phyloP scores from a whole-genome alignment of 2,113 vertebrate species.

The Notothenia coriiceps region DNA sequence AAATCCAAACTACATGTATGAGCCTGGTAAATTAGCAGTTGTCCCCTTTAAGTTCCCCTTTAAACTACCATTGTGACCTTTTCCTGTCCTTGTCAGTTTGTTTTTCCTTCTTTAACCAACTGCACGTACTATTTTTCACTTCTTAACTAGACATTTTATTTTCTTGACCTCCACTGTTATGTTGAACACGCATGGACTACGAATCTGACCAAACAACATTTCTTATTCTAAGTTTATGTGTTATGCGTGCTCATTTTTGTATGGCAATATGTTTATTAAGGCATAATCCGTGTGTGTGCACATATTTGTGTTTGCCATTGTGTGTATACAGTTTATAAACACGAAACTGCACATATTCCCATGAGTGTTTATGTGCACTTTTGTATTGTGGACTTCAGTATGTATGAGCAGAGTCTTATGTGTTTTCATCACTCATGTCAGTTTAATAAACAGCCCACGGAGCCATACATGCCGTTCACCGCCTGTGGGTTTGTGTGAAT shows the following conservation, averaged over 20 bases:
- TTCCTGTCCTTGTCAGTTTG: neutral
- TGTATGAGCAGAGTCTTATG: neutral
- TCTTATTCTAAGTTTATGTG: too few relatives aligned
- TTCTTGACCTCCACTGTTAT: neutral
- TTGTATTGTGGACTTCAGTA: neutral
- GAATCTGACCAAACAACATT: neutral
- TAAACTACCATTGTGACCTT: neutral
- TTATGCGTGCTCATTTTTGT: too few relatives aligned
- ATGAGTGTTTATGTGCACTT: neutral
- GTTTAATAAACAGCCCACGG: conserved; percentile 18
- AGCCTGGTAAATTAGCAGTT: too few relatives aligned
- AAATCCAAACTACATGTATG: too few relatives aligned
- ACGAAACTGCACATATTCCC: neutral
- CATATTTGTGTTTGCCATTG: neutral
- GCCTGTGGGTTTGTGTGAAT: neutral
- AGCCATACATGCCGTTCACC: neutral
- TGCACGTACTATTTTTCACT: neutral
- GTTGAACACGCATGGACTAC: neutral
- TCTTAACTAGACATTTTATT: neutral
- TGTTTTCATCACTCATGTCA: conserved; percentile 16
- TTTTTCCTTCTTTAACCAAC: too few relatives aligned
- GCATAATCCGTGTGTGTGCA: neutral
- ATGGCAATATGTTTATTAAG: too few relatives aligned
- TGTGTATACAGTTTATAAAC: too few relatives aligned
- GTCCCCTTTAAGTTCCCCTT: neutral